Evolutionary conservation across 1,140 invertebrate genomes (phyloP), one percentile per base, ranked within the genome.

Genomic region (Cotesia vestalis): DNA sequence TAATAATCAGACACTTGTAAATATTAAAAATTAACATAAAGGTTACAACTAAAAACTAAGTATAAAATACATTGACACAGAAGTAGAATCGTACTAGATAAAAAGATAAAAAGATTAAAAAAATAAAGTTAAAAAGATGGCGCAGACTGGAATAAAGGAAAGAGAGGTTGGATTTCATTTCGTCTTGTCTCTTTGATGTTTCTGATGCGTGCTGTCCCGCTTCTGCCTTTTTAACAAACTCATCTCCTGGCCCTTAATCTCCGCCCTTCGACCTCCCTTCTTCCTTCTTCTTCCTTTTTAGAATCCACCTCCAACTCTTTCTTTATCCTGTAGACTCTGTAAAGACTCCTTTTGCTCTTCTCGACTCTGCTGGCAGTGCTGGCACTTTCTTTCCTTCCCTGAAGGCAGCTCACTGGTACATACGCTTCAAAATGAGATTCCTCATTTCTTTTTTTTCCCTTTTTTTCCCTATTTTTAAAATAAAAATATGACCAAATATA

Each of bases 221-320:
- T 86, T 85, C 84, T 86, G 83, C 81, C 83, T 85, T 85, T 85
- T 85, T 85, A 86, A 86, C 83, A 86, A 86, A 85, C 84, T 85
- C 84, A 85, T 86, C 84, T 86, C 79, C 83, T 84, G 78, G 79
- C 81, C 84, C 83, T 86, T 86, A 86, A 85, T 86, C 84, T 86
- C 83, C 83, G 83, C 83, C 83, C 79, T 85, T 83, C 80, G 77
- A 78, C 75, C 75, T 79, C 63, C 35, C 36, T 9, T 34, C 59
- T n/a, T 12, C 60, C 34, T 5, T 76, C 77, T 76, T 73, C 75
- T 74, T 80, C 78, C 78, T 78, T 78, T 78, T 73, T 70, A 71
- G 73, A 4, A 61, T 69, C 63, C 57, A 70, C 40, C 53, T n/a
- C 17, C 53, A 55, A 55, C 53, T 14, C n/a, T 20, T 14, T 55